Conservation (phyloP, 2,113 vertebrate species). For the Sorex fumeus region DNA sequence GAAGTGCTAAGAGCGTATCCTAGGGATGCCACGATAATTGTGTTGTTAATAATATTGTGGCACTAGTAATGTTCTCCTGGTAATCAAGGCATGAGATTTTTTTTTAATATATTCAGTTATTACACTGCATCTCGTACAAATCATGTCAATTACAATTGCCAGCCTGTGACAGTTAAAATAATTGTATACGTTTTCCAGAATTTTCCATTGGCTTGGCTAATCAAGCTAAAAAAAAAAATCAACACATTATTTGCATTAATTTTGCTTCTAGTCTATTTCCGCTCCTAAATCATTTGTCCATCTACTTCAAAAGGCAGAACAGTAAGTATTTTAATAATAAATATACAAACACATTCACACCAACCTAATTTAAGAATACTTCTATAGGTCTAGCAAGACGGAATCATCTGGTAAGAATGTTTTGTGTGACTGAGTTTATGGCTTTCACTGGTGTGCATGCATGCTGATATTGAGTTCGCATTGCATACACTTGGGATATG, state of each 20-base stretch:
- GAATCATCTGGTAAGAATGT: conserved; percentile 75
- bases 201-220: conserved; percentile 94
- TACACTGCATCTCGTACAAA: conserved; percentile 94
- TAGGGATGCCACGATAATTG: conserved; percentile 95
- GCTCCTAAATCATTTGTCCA: conserved; percentile 92
- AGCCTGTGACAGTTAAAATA: conserved; percentile 94
- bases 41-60: conserved; percentile 95
- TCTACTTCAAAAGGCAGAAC: conserved; percentile 88
- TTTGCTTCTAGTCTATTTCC: conserved; percentile 89
- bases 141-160: conserved; percentile 95
- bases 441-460: conserved; percentile 50
- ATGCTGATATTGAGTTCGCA: neutral
- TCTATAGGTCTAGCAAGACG: conserved; percentile 64
- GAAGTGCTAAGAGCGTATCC: conserved; percentile 96
- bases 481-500: conserved; percentile 6
- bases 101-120: conserved; percentile 96
- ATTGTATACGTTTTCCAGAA: conserved; percentile 94
- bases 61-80: conserved; percentile 95
- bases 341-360: conserved; percentile 85
- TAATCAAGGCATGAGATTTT: conserved; percentile 96
- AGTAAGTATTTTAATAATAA: conserved; percentile 91
- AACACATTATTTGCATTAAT: conserved; percentile 94
- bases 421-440: conserved; percentile 62
- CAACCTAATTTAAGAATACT: conserved; percentile 81
- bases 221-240: conserved; percentile 93